Base-by-base conservation (phyloP, 2,113 vertebrate species). In the Willisornis vidua region DNA sequence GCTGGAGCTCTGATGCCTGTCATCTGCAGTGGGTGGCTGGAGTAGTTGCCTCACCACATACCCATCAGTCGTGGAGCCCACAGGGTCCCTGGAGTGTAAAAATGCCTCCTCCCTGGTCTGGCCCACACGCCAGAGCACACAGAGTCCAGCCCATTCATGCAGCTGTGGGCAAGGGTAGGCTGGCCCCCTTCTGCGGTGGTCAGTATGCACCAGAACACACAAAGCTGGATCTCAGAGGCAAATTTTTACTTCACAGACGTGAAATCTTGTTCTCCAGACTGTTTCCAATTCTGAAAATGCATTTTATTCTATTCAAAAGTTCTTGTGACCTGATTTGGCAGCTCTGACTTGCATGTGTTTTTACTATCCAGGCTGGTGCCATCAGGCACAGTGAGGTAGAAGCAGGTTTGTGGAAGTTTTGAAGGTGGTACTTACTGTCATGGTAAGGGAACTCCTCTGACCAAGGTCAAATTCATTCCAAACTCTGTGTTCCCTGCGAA, bases 21-120 rank as follows among this genome's bases (percentile, higher is more conserved):
- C 0, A 2, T 37, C 43, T 1, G 1, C 41, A 84, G 28, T 2
- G 0, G 59, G 28, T 75, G 61, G 49, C 72, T 65, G 61, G 33
- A 51, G 29, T 15, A 46, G 43, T 23, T 48, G 49, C 39, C 10
- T 65, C 16, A 17, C 25, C 49, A 29, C n/a, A 10, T 29, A 22
- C 19, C 13, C 2, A 0, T 65, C 51, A 41, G 41, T 1, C 76
- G 46, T 31, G 33, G 29, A 72, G n/a, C 15, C 12, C 24, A 10
- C 66, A 37, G 37, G 13, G 43, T 89, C 22, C 13, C 35, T 85
- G 41, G 10, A 22, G 24, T 28, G 28, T 25, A 37, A 22, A 62
- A 73, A 19, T 57, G 71, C 25, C 33, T 51, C 37, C 43, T 73
- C 13, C 25, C 37, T 62, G 52, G 19, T 58, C 46, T 63, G 29